Evolutionary conservation across 2,113 vertebrate species (phyloP), one percentile per base, ranked within the genome.

Genomic region (Rhombomys opimus): DNA sequence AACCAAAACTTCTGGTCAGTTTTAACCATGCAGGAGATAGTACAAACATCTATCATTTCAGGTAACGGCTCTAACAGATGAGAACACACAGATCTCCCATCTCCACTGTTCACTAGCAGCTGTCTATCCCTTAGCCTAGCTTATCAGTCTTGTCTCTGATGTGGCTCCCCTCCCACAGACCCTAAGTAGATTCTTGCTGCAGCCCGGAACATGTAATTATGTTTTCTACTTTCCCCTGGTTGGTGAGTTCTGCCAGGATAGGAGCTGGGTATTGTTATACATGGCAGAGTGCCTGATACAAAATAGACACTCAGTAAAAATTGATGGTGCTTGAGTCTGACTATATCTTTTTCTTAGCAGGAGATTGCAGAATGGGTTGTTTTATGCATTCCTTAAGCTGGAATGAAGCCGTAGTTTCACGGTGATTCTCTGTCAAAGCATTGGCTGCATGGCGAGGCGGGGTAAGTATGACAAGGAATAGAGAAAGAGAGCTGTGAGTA

Each of bases 281-380:
- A 38, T 87, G 88, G 80, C 68, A 50, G 65, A 72, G 38, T 86
- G 70, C 94, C 77, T 95, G 87, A 32, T 88, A 54, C 84, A 57
- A 82, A 89, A 82, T 63, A 86, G 84, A 52, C 54, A 68, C 80
- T 93, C 46, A 78, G 80, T 90, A 92, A 87, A 95, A 95, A 68
- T 17, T 70, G 54, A 61, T 50, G 85, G 67, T 67, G 67, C 87
- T 84, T 68, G 38, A 73, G 68, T 91, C 76, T 95, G 90, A 77
- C 85, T 63, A 41, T 61, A 84, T 89, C 85, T 75, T 12, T 95
- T 93, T 92, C 72, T 61, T 52, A 84, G 63, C 7, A 46, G 90
- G 41, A 84, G 61, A 61, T 68, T 67, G 15, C 54, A 85, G 88
- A 77, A 84, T 63, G 57, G 67, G 14, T 41, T 85, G 46, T 80